Conservation (phyloP, 2,113 vertebrate species). For the Xiphophorus couchianus region DNA sequence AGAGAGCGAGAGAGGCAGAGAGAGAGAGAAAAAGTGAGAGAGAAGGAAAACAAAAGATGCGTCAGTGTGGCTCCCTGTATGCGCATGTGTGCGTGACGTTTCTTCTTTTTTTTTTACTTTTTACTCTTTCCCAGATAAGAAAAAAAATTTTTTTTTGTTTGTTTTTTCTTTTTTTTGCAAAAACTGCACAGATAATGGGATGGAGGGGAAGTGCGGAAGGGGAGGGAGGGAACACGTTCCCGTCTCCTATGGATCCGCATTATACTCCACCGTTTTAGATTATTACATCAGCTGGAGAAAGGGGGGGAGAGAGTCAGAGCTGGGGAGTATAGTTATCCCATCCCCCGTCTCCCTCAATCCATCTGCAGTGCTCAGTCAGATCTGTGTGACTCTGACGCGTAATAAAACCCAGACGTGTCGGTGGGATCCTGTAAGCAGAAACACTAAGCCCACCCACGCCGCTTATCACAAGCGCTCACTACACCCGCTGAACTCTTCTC, state of each 20-base stretch:
- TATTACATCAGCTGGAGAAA: slow-evolving; percentile 49
- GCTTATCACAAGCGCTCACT: not conserved
- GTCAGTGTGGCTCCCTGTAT: slow-evolving; percentile 70
- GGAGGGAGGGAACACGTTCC: slow-evolving; percentile 16
- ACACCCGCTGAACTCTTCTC: not conserved
- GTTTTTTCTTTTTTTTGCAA: not conserved
- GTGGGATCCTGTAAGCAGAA: not conserved
- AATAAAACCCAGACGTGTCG: not conserved
- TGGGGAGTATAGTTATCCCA: slow-evolving; percentile 39
- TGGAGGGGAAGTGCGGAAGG: not conserved
- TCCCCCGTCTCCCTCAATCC: slow-evolving; percentile 13
- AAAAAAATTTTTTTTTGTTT: slow-evolving; percentile 5
- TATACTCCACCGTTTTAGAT: slow-evolving; percentile 32
- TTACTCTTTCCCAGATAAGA: not conserved
- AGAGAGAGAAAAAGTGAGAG: slow-evolving; percentile 24
- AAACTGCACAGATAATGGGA: not conserved
- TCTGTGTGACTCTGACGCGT: not conserved
- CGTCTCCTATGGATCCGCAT: slow-evolving; percentile 28
- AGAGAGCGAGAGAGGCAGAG: not conserved
- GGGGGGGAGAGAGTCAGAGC: too few relatives aligned
- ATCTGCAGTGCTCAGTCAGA: slow-evolving; percentile 48
- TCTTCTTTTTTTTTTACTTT: not conserved
- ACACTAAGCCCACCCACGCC: not conserved
- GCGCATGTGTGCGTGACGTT: slow-evolving; percentile 73
- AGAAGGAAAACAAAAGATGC: slow-evolving; percentile 75